Evolutionary conservation across 2,888 invertebrate species (phyloP).

Genomic region (Tetrapedia diversipes): DNA sequence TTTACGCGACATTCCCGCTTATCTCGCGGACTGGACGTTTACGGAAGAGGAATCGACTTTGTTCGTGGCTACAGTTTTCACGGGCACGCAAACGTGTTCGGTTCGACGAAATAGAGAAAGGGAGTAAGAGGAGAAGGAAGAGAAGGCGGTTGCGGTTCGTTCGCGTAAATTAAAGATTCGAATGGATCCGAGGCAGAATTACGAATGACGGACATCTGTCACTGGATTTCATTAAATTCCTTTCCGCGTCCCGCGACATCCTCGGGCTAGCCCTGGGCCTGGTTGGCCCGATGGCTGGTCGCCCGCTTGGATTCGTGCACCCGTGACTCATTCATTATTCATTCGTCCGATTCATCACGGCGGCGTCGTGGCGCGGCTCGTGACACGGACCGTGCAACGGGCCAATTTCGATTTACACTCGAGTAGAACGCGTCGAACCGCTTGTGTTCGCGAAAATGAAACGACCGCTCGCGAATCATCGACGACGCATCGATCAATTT

Average conservation of each 20-base stretch:
- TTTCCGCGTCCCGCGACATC: slow-evolving; percentile 48
- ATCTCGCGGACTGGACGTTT: neutral
- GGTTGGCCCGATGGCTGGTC: slow-evolving; percentile 6
- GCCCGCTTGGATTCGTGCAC: slow-evolving; percentile 24
- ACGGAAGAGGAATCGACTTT: neutral
- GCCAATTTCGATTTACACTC: slow-evolving; percentile 33
- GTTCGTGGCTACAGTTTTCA: neutral
- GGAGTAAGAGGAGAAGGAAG: neutral
- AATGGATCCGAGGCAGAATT: slow-evolving; percentile 35
- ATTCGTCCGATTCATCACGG: slow-evolving; percentile 55
- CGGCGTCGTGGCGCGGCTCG: slow-evolving; percentile 17
- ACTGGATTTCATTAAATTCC: slow-evolving; percentile 62
- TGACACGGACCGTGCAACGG: neutral
- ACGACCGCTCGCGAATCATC: neutral
- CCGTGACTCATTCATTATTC: slow-evolving; percentile 63
- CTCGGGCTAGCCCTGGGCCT: slow-evolving; percentile 19
- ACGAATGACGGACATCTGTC: slow-evolving; percentile 57
- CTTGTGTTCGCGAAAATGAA: neutral
- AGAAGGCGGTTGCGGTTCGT: neutral
- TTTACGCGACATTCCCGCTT: neutral
- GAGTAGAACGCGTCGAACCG: neutral
- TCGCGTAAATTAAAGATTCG: slow-evolving; percentile 28
- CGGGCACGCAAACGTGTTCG: neutral
- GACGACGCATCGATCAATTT: neutral
- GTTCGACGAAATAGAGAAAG: no score